A percentile compares a stretch with the other conserved stretches of the same genome.
phyloP scores from a whole-genome alignment of 2,113 vertebrate genomes.

The Mesitornis unicolor region DNA sequence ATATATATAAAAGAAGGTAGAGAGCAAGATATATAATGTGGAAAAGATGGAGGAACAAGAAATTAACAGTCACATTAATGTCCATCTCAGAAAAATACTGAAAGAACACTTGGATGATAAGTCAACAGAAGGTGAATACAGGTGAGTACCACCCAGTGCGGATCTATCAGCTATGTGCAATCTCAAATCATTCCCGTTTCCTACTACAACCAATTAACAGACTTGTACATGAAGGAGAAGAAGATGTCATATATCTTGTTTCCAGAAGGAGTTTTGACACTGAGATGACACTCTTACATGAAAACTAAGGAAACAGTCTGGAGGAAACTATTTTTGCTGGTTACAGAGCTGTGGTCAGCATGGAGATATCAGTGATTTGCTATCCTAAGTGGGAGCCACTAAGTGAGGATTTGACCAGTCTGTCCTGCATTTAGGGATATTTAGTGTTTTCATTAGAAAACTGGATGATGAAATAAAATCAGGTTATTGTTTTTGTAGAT shows the following conservation, averaged over 20 bases:
- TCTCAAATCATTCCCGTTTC: neutral
- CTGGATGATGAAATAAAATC: neutral
- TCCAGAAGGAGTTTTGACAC: neutral
- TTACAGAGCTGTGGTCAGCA: neutral
- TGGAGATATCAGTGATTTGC: neutral
- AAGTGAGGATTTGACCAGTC: neutral
- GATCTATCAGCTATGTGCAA: neutral
- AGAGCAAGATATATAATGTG: neutral
- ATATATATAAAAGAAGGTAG: neutral
- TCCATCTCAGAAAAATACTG: neutral
- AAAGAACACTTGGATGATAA: neutral
- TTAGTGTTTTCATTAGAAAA: neutral
- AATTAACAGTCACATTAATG: neutral
- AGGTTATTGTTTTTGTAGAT: neutral
- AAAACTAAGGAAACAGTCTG: neutral
- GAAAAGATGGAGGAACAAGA: neutral
- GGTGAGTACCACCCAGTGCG: neutral
- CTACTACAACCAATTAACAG: neutral
- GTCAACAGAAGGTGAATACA: neutral
- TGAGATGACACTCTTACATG: neutral
- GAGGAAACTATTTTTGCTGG: neutral
- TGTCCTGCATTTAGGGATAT: neutral
- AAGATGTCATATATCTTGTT: neutral
- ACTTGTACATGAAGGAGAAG: rapidly evolving
- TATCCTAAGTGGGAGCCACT: neutral